Evolutionary conservation across 2,113 vertebrate species (phyloP).

Genomic region (Hypocryptadius cinnamomeus): DNA sequence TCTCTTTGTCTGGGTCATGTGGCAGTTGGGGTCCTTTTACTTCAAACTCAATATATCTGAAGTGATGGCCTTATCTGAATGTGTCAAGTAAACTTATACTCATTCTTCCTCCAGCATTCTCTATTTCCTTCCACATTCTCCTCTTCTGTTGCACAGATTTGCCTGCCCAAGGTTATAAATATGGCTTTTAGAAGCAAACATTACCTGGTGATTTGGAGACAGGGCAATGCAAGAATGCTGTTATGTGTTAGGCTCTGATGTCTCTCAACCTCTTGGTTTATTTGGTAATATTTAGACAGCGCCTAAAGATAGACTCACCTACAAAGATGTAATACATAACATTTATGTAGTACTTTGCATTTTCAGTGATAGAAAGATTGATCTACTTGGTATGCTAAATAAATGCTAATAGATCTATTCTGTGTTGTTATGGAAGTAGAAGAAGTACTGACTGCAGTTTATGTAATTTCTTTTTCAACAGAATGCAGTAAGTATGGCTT

Average conservation of each 20-base stretch:
- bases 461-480: constrained; percentile 79
- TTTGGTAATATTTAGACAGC: not conserved
- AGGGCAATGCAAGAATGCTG: not conserved
- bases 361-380: not conserved
- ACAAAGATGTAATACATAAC: not conserved
- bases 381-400: not conserved
- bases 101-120: not conserved
- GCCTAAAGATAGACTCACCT: not conserved
- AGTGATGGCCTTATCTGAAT: not conserved
- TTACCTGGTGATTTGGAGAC: not conserved
- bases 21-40: not conserved
- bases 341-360: not conserved
- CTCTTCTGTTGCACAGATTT: not conserved
- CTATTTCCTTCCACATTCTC: not conserved
- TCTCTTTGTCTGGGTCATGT: not conserved
- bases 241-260: not conserved
- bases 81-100: not conserved
- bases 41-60: not conserved
- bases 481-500: constrained; percentile 88
- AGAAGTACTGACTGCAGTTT: constrained; percentile 62
- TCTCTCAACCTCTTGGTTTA: not conserved
- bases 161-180: not conserved
- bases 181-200: not conserved
- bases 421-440: not conserved
- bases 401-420: not conserved